phyloP scores from a whole-genome alignment of 2,797 vertebrate species.

The Danio jaintianensis region DNA sequence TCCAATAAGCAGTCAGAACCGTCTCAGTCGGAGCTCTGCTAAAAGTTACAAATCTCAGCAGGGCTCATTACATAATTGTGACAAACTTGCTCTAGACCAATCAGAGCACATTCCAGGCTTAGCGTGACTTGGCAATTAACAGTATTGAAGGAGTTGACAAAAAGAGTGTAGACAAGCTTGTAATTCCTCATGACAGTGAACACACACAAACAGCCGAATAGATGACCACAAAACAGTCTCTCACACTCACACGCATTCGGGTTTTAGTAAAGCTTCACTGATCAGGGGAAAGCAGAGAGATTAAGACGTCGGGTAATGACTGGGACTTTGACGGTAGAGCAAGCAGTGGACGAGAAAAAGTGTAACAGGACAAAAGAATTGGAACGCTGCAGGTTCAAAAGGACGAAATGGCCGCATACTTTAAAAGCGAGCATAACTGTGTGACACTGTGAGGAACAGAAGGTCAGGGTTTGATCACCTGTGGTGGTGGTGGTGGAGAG shows the following conservation, averaged over 20 bases:
- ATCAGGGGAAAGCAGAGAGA: conserved; percentile 6
- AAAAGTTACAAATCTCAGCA: conserved; percentile 34
- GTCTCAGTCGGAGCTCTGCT: not conserved
- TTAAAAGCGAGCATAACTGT: not conserved
- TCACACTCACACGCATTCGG: not conserved
- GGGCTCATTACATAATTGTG: conserved; percentile 42
- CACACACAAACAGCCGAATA: conserved; percentile 12
- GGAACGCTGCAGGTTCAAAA: not conserved
- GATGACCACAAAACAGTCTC: conserved; percentile 1
- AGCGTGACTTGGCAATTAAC: conserved; percentile 21
- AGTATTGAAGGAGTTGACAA: not conserved
- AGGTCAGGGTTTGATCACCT: conserved; percentile 13
- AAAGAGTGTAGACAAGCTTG: conserved; percentile 9
- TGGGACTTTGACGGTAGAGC: not conserved
- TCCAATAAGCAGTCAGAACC: not conserved
- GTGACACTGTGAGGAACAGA: conserved; percentile 6
- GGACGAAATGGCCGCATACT: not conserved
- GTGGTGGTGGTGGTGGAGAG: not conserved
- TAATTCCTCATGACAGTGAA: conserved; percentile 28
- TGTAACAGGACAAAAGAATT: not conserved
- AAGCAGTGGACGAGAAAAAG: not conserved
- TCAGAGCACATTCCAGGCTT: conserved; percentile 20
- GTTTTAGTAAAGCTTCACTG: conserved; percentile 20
- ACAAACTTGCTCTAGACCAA: conserved; percentile 22
- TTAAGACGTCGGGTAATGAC: not conserved